Conservation (phyloP, 2,888 invertebrate genomes). For the Tetragonula carbonaria region DNA sequence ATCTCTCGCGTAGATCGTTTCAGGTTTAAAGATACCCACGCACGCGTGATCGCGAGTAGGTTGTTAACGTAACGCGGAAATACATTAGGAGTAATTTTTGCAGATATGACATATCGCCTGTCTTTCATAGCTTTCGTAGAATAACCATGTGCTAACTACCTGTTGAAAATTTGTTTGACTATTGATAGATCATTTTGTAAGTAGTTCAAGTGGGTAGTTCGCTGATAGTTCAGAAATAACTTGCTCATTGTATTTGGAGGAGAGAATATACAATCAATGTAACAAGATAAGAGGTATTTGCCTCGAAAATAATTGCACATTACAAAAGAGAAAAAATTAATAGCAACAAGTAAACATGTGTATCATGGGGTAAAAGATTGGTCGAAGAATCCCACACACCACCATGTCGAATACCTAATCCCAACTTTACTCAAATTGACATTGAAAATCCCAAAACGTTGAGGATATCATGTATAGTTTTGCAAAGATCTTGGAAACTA, state of each 20-base stretch:
- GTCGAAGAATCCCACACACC: no score
- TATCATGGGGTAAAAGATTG: no score
- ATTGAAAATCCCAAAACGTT: no score
- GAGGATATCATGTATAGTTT: no score
- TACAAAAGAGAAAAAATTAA: no score
- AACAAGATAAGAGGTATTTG: no score
- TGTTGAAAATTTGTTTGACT: conserved; percentile 4
- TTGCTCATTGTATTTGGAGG: not conserved
- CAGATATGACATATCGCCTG: conserved; percentile 1
- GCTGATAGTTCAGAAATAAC: not conserved
- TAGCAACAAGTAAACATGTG: no score
- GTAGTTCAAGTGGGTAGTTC: no score
- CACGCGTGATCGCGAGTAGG: conserved; percentile 21
- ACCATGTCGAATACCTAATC: no score
- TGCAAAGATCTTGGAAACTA: no score
- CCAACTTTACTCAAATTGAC: no score
- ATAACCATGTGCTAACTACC: not conserved
- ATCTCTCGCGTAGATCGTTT: not conserved
- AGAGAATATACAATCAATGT: not conserved
- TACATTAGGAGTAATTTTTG: conserved; percentile 1
- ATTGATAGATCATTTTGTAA: not conserved
- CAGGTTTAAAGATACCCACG: conserved; percentile 24
- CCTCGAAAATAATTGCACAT: no score
- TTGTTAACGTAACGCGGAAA: conserved; percentile 10
- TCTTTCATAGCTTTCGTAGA: not conserved